Evolutionary conservation across 2,888 invertebrate species (phyloP).

Genomic region (Adineta ricciae): DNA sequence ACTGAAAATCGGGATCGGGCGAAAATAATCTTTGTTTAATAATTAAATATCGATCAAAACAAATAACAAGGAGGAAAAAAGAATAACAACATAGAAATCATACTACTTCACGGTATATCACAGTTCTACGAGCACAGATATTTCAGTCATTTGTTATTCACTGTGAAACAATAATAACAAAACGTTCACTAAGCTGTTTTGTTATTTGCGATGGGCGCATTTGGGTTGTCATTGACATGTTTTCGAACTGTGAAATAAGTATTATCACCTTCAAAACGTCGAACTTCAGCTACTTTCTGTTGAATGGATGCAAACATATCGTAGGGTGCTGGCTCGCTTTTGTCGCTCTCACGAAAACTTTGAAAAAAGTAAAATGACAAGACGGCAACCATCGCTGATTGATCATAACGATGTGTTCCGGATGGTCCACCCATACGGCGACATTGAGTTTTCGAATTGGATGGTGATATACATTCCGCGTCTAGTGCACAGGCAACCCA

Average conservation of each 20-base stretch:
- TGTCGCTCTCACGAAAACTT: background rate
- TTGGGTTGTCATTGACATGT: background rate
- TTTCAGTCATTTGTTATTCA: background rate
- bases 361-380: background rate
- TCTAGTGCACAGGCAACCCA: conserved; percentile 25
- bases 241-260: background rate
- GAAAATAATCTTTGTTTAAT: background rate
- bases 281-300: background rate
- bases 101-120: background rate
- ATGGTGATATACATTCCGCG: background rate
- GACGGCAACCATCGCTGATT: conserved; percentile 2
- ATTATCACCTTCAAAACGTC: background rate
- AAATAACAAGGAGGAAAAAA: background rate
- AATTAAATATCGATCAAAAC: background rate
- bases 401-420: conserved; percentile 18
- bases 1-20: too few relatives aligned
- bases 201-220: background rate
- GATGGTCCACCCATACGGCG: background rate
- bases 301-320: conserved; percentile 9
- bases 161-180: background rate
- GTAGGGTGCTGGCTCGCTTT: background rate
- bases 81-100: background rate
- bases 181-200: background rate
- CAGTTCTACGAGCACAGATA: background rate
- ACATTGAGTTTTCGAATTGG: background rate